A percentile compares a stretch with the other conserved stretches of the same genome.
phyloP scores from a whole-genome alignment of 2,113 vertebrate genomes.

The Passer montanus region DNA sequence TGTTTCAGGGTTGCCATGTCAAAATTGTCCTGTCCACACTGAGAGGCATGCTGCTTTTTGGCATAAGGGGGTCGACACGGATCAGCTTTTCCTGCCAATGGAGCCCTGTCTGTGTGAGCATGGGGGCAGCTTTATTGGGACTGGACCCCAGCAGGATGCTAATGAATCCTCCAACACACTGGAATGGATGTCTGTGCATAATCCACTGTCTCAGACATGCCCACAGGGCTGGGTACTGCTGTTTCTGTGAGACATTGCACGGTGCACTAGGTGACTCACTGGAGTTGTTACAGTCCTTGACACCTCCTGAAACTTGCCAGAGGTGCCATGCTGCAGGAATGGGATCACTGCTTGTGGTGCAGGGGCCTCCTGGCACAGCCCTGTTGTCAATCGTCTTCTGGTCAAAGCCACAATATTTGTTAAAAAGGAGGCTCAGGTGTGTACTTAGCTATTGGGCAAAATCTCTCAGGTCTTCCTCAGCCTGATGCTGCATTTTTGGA shows the following conservation, averaged over 20 bases:
- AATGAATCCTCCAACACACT: background rate
- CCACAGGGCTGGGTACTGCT: background rate
- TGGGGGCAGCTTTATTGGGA: background rate
- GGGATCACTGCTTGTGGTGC: background rate
- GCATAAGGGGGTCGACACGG: rapidly evolving
- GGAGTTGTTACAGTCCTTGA: background rate
- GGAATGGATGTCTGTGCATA: background rate
- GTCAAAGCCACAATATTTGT: background rate
- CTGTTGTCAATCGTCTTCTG: background rate
- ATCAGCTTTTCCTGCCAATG: background rate
- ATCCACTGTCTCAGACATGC: background rate
- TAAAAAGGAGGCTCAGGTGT: background rate
- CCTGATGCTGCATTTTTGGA: background rate
- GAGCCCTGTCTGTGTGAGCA: background rate
- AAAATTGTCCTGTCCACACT: background rate
- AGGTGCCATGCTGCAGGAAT: background rate
- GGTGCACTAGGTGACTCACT: background rate
- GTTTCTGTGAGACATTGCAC: background rate
- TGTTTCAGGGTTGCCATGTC: background rate
- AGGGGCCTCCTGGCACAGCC: background rate
- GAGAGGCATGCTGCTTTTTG: background rate
- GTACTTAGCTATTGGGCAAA: background rate
- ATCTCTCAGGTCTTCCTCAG: background rate
- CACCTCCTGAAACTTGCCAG: background rate
- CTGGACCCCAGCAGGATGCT: background rate